These are phyloP conservation scores for Mechanitis messenoides DNA, from an alignment of 2,888 invertebrate species.

Conservation along the genomic window DNA sequence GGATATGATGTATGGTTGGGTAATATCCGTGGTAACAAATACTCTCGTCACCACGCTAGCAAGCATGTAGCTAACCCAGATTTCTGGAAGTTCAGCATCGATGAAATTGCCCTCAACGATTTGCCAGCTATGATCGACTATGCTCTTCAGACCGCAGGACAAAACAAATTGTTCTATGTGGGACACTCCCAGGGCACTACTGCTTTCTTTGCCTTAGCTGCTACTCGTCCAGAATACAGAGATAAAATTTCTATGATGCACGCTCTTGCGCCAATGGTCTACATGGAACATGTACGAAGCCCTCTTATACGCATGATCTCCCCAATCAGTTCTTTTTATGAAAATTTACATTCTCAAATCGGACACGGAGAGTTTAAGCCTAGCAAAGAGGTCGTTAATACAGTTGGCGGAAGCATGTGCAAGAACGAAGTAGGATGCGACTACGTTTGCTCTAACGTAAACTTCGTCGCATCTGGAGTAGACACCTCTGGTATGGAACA, in stretches of 20 bases:
- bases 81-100: conserved; percentile 67
- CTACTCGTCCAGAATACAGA: conserved; percentile 56
- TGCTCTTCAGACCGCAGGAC: conserved; percentile 47
- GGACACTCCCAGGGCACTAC: conserved; percentile 60
- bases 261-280: conserved; percentile 66
- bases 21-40: conserved; percentile 63
- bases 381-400: conserved; percentile 43
- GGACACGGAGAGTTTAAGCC: conserved; percentile 56
- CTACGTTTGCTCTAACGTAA: conserved; percentile 76
- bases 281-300: conserved; percentile 61
- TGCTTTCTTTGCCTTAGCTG: conserved; percentile 54
- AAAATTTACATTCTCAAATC: conserved; percentile 41
- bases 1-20: conserved; percentile 70
- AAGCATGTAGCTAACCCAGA: conserved; percentile 53
- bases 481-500: conserved; percentile 74
- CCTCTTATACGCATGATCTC: conserved; percentile 63
- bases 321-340: conserved; percentile 48
- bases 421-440: conserved; percentile 56
- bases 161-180: conserved; percentile 58
- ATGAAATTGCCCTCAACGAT: conserved; percentile 65
- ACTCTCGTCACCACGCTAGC: conserved; percentile 56
- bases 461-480: conserved; percentile 79
- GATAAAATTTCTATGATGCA: conserved; percentile 60
- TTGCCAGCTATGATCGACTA: conserved; percentile 67
- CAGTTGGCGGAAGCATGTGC: conserved; percentile 57